Evolutionary conservation across 2,797 vertebrate genomes (phyloP), one percentile per base, ranked within the genome.

Genomic region (Oceanodroma leucorhoa): DNA sequence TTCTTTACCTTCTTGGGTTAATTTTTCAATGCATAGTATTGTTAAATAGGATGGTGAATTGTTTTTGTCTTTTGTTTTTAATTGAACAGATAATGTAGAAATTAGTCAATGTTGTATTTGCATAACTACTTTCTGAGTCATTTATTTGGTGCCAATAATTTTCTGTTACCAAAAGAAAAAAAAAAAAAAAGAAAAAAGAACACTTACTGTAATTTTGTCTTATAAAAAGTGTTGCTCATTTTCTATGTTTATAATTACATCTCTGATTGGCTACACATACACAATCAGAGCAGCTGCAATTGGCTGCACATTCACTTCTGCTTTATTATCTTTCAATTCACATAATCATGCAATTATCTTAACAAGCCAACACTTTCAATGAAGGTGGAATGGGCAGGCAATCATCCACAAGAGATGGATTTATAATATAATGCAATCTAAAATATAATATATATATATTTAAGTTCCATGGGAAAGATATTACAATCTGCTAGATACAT

Each of bases 271-370:
- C 46, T 77, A 53, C 15, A 29, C 16, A 32, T 6, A 30, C 20
- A 66, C 14, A 36, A 36, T 53, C 36, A 58, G 11, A 77, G 40
- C 62, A 92, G n/a, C 10, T 17, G 32, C 95, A 78, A 92, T 89
- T 95, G 90, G 21, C 65, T 96, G 20, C 79, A 57, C 29, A 54
- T 90, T 85, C 48, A 51, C 30, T 55, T 93, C 48, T 89, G 61
- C 11, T 69, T 96, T 88, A 72, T 93, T 95, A 82, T 88, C 38
- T 92, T 85, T 76, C 18, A 91, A 80, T 94, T 95, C 76, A 73
- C 15, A 12, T 93, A 96, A 95, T 87, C 23, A 78, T 61, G 62
- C 38, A 95, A 94, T 86, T 94, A 94, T 92, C 73, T 89, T 96
- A 96, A 90, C n/a, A 91, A 94, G 57, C 30, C 41, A 62, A 66